phyloP scores from a whole-genome alignment of 2,888 invertebrate species.

The Zhuqinia jingwanae region DNA sequence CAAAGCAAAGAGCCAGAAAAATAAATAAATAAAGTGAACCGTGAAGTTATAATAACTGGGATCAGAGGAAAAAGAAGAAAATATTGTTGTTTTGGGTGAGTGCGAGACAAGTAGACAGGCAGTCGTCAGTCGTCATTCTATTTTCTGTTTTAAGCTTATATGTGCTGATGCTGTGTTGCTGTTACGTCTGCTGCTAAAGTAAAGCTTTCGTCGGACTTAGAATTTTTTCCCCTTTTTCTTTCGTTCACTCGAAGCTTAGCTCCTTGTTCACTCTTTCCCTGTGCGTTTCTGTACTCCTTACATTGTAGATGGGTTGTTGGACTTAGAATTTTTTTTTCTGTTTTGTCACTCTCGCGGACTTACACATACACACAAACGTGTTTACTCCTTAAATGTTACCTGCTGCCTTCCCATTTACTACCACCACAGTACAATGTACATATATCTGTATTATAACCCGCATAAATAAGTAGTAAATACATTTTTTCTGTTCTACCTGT shows the following conservation, averaged over 20 bases:
- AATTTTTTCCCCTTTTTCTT: slow-evolving; percentile 1
- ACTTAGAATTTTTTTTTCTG: slow-evolving; percentile 26
- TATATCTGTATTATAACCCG: not conserved
- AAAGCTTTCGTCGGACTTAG: slow-evolving; percentile 31
- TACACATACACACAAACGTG: too few relatives aligned
- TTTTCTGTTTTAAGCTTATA: too few relatives aligned
- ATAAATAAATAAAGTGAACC: slow-evolving; percentile 22
- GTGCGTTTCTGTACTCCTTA: not conserved
- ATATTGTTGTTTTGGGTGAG: slow-evolving; percentile 27
- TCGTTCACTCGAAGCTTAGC: not conserved
- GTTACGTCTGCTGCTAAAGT: slow-evolving; percentile 20
- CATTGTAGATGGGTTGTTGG: not conserved
- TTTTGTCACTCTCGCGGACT: not conserved
- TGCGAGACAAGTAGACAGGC: slow-evolving; percentile 29
- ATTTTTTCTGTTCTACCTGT: not conserved
- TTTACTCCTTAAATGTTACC: too few relatives aligned
- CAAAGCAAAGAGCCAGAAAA: not conserved
- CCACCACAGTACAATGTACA: too few relatives aligned
- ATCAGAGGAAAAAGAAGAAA: not conserved
- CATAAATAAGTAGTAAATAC: not conserved
- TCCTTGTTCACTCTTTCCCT: not conserved
- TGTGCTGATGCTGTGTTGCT: too few relatives aligned
- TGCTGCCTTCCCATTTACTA: too few relatives aligned
- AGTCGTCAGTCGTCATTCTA: slow-evolving; percentile 23
- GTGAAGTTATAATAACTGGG: slow-evolving; percentile 46